Conservation (phyloP, 2,888 invertebrate species). For the Meiosimyza decipiens region DNA sequence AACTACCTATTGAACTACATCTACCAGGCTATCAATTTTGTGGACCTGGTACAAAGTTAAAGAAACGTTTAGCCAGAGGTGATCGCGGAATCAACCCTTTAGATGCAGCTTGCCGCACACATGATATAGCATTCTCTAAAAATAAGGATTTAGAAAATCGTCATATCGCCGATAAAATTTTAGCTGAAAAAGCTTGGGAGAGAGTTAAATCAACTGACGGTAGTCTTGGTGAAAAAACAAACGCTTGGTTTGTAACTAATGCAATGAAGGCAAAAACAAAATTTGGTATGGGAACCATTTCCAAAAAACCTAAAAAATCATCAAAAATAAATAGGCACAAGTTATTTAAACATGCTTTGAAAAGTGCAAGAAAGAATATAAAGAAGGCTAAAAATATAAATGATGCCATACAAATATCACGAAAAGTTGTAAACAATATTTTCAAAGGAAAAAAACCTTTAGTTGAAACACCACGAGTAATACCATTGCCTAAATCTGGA, state of each 20-base stretch:
- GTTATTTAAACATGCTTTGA: constrained; percentile 30
- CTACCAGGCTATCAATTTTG: too few species aligned
- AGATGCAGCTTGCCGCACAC: too few species aligned
- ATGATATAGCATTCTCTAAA: too few species aligned
- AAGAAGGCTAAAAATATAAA: constrained; percentile 25
- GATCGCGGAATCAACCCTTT: too few species aligned
- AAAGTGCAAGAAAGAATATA: constrained; percentile 33
- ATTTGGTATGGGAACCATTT: constrained; percentile 39
- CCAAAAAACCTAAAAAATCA: constrained; percentile 16
- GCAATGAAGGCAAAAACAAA: constrained; percentile 42
- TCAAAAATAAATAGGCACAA: constrained; percentile 19
- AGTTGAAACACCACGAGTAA: constrained; percentile 48
- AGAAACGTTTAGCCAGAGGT: too few species aligned
- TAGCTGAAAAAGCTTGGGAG: constrained; percentile 37
- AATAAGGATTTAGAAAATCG: too few species aligned
- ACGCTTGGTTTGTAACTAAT: constrained; percentile 34
- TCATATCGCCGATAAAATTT: constrained; percentile 14
- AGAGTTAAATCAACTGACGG: constrained; percentile 36
- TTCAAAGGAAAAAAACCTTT: constrained; percentile 24
- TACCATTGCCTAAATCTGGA: constrained; percentile 56
- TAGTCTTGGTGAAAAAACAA: constrained; percentile 34
- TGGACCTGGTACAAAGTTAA: too few species aligned
- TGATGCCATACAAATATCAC: constrained; percentile 21
- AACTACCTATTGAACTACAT: too few species aligned
- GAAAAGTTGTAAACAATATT: too few species aligned